Base-by-base conservation (phyloP, 2,797 vertebrate genomes). In the Parambassis ranga region DNA sequence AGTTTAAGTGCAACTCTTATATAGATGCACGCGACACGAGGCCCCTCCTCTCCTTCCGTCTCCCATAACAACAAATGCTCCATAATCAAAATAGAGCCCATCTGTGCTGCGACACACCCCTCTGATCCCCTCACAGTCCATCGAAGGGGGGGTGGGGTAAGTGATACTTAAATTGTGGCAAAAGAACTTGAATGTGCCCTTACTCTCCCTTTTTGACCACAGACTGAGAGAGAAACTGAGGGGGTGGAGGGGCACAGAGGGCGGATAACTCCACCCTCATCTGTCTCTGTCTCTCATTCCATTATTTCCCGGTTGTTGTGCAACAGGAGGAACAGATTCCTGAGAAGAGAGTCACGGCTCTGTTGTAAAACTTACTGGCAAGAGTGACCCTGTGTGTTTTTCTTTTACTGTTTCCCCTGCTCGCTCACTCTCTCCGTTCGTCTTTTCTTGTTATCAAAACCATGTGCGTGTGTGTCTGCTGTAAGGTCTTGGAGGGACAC, bases 341-440 rank as follows among this genome's bases (percentile, higher is more conserved):
- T 90, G 76, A 93, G 92, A 60, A 58, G 74, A 86, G 90, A 93
- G 92, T 94, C 92, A 94, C 82, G 38, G 85, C 81, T 90, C 90
- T 91, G 91, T 87, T 91, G 90, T 92, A 92, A 92, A 93, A 93
- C 90, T 91, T 91, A 91, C 88, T 92, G 92, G 91, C 91, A 92
- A 77, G 66, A 83, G 71, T 79, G 87, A 85, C 83, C 85, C 89
- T 91, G 85, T 87, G 87, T 88, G 69, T 90, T 90, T 91, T 89
- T 88, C 82, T 84, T 86, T 87, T 77, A 78, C 75, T 65, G 74
- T 81, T 85, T 85, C 78, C 81, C 67, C 73, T 48, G 19, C 81
- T 87, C 73, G 8, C 80, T 89, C 87, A 66, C 77, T 87, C 81
- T 69, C 84, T 79, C 75, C 75, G 52, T 81, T 85, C 53, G 36